A percentile compares a stretch with the other conserved stretches of the same genome.
These are phyloP conservation scores for Rhyacichthys aspro DNA, from an alignment of 2,797 vertebrate genomes.

Conservation along the genomic window DNA sequence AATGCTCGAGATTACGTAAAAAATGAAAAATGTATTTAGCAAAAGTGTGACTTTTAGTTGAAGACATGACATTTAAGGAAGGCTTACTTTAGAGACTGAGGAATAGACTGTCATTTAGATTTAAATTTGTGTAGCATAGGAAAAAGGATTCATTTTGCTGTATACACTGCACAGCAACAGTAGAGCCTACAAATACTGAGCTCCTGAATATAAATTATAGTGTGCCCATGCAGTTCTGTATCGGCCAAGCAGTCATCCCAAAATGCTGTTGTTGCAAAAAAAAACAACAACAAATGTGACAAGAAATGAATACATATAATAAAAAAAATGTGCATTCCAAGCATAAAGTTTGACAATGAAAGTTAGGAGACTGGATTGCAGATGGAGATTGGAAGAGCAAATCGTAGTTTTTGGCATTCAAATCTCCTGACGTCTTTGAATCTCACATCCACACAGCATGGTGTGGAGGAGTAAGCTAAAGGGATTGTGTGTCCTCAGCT, in stretches of 20 bases:
- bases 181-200: conserved; percentile 5
- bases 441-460: conserved; percentile 16
- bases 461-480: conserved; percentile 8
- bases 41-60: background rate
- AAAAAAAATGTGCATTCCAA: conserved; percentile 35
- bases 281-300: conserved; percentile 30
- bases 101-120: background rate
- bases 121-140: background rate
- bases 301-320: conserved; percentile 44
- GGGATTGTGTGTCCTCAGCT: conserved; percentile 21
- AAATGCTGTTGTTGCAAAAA: conserved; percentile 34
- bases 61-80: background rate
- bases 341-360: conserved; percentile 8
- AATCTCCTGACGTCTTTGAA: conserved; percentile 12
- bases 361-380: conserved; percentile 1
- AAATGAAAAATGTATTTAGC: background rate
- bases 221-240: conserved; percentile 33
- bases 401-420: conserved; percentile 10
- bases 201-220: conserved; percentile 55
- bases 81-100: background rate
- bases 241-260: conserved; percentile 28
- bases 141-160: background rate
- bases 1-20: background rate
- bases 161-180: background rate
- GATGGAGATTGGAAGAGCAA: conserved; percentile 8